Percentiles rank a stretch among this genome's conserved stretches.
Evolutionary conservation across 2,888 invertebrate species (phyloP).

Genomic region (Tanytarsus gracilentus): DNA sequence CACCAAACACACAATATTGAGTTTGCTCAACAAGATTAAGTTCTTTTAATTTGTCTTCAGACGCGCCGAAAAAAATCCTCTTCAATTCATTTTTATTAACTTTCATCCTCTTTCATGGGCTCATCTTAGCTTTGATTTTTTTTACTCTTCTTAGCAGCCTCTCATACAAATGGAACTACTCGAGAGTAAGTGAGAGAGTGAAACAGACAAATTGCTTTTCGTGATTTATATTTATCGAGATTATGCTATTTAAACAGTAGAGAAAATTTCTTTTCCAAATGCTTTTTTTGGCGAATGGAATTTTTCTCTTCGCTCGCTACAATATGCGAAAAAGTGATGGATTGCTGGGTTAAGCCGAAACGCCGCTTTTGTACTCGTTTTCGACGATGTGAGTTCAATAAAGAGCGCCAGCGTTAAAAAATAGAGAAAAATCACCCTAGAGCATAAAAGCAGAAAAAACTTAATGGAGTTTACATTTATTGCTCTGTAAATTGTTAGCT

Average conservation of each 20-base stretch:
- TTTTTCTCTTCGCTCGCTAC: background rate
- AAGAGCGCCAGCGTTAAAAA: background rate
- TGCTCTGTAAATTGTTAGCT: background rate
- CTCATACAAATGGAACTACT: too few relatives aligned
- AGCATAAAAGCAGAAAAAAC: background rate
- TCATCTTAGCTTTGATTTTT: too few relatives aligned
- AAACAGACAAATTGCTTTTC: background rate
- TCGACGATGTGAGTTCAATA: background rate
- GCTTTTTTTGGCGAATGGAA: background rate
- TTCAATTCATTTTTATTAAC: background rate
- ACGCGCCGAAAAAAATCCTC: background rate
- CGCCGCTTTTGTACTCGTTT: background rate
- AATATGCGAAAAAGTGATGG: slow-evolving; percentile 1
- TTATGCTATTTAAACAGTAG: slow-evolving; percentile 5
- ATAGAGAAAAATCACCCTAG: background rate
- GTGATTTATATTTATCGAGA: slow-evolving; percentile 22
- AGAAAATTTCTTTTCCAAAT: background rate
- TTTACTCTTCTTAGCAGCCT: background rate
- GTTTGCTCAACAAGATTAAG: slow-evolving; percentile 6
- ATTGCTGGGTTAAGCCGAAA: background rate
- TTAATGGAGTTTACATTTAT: slow-evolving; percentile 14
- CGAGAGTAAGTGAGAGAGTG: too few relatives aligned
- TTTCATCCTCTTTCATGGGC: background rate
- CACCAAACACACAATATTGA: background rate
- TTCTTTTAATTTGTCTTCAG: slow-evolving; percentile 15